Evolutionary conservation across 2,797 vertebrate species (phyloP).

Genomic region (Ispidina lecontei): DNA sequence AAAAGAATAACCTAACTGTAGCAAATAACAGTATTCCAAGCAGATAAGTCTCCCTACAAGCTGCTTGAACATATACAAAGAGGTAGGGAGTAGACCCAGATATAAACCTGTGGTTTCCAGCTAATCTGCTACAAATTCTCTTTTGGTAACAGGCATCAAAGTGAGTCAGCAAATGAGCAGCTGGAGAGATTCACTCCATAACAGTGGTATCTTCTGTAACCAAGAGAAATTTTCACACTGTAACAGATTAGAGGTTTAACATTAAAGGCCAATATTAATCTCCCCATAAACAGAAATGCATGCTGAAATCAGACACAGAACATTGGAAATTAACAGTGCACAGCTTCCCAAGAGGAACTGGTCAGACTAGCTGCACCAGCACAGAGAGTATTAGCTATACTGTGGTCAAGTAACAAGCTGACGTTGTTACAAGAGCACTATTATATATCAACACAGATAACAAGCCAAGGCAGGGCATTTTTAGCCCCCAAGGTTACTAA

Average conservation of each 20-base stretch:
- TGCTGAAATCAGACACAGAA: neutral
- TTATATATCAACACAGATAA: neutral
- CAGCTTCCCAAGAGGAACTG: neutral
- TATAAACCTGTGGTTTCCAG: neutral
- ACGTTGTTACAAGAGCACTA: neutral
- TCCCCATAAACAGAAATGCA: neutral
- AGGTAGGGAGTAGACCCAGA: neutral
- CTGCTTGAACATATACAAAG: neutral
- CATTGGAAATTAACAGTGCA: neutral
- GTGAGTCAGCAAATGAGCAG: constrained; percentile 22
- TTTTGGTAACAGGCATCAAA: neutral
- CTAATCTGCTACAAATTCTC: neutral
- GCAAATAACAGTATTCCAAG: neutral
- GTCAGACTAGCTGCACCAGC: neutral
- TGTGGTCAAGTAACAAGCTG: neutral
- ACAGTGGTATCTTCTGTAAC: neutral
- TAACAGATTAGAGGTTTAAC: neutral
- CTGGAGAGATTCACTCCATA: neutral
- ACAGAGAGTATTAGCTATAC: neutral
- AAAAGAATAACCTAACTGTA: neutral
- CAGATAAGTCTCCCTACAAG: neutral
- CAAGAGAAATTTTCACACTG: neutral
- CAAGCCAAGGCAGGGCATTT: neutral
- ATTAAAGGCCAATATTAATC: neutral
- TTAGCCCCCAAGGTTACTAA: neutral